Evolutionary conservation across 30 jellyfish, hydroid and myxozoan genomes (phyloP), one percentile per base, ranked within the genome.

Genomic region (Aurelia aurita): DNA sequence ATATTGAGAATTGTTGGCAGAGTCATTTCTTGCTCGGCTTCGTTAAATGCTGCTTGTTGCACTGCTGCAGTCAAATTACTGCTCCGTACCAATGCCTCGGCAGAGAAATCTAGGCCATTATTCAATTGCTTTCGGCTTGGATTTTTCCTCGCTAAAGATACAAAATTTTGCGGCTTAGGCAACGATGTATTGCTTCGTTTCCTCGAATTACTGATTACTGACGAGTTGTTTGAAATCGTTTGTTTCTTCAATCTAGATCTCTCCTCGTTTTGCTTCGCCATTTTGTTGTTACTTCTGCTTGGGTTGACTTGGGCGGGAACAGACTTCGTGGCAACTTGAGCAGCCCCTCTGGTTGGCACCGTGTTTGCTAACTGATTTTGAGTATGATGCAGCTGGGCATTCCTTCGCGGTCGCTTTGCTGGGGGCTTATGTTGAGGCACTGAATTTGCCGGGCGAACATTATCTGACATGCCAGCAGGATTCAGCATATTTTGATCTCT

Each of bases 1-100:
- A 93, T 93, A 68, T 93, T 93, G 26, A 93, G 71, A 68, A 93
- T 93, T 3, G 98, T 93, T 3, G 98, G 98, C 25, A 93, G 85
- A 31, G 76, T 45, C 45, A 58, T 81, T 58, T 77, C 90, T 32
- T 87, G 90, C 28, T 69, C 82, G 28, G 74, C 34, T 3, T 82
- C 92, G 7, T 74, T 73, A 14, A 61, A 51, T 1, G 60, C 35
- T 16, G 31, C 34, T 35, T 82, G 91, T 16, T n/a, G 67, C 12
- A 16, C 13, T 6, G 91, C 14, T 27, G 26, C 31, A 0, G 82
- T 27, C 18, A 66, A 46, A 51, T 43, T 83, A 46, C 34, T 43
- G 76, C 59, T 77, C 7, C 93, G 86, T 8, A 83, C 51, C 23
- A 83, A 64, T 2, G 93, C 72, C 32, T 83, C 93, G 18, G 93